These are phyloP conservation scores for Euzophera pinguis DNA, from an alignment of 2,888 invertebrate species.

Conservation along the genomic window DNA sequence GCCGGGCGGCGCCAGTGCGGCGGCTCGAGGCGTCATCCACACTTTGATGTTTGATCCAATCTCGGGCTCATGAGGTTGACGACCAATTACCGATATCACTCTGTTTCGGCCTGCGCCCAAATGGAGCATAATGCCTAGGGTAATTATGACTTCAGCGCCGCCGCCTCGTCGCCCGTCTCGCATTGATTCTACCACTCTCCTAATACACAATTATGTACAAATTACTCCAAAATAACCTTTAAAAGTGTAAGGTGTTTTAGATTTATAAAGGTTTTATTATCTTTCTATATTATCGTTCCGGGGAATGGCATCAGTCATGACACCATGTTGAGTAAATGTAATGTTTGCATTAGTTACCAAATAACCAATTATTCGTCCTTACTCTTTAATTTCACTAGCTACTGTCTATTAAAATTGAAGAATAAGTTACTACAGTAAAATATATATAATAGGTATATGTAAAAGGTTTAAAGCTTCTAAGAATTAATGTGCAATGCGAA, in stretches of 20 bases:
- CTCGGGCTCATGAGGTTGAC: conserved; percentile 59
- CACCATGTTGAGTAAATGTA: background rate
- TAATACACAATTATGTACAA: conserved; percentile 54
- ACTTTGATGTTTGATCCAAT: conserved; percentile 74
- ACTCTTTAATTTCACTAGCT: too few species aligned
- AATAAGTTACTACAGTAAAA: too few species aligned
- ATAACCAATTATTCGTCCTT: too few species aligned
- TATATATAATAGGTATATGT: too few species aligned
- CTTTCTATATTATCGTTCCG: conserved; percentile 1
- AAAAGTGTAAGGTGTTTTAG: conserved; percentile 36
- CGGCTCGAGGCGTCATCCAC: conserved; percentile 62
- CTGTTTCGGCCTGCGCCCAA: conserved; percentile 67
- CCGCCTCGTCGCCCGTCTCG: conserved; percentile 35
- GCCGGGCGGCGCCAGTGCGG: conserved; percentile 58
- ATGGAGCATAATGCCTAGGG: conserved; percentile 77
- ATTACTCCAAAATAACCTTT: conserved; percentile 50
- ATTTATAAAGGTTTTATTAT: conserved; percentile 34
- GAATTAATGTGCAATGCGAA: background rate
- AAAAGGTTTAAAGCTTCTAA: background rate
- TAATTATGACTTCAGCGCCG: conserved; percentile 71
- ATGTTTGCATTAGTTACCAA: too few species aligned
- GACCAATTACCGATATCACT: conserved; percentile 79
- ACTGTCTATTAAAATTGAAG: too few species aligned
- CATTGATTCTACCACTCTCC: conserved; percentile 50
- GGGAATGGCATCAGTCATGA: background rate